Evolutionary conservation across 2,113 vertebrate genomes (phyloP).

Genomic region (Calidris pygmaea): DNA sequence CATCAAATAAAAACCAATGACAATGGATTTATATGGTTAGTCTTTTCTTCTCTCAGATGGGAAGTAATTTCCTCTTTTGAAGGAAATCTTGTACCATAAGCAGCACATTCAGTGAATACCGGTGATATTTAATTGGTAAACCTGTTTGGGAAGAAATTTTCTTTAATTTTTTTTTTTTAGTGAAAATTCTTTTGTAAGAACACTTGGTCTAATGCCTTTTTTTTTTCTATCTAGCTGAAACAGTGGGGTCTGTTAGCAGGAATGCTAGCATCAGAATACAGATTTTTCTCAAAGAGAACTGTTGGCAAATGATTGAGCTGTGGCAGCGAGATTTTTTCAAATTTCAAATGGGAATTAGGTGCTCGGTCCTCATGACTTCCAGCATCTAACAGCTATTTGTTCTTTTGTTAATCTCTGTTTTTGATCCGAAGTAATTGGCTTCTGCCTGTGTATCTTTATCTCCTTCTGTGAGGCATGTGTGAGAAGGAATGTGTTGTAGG

Average conservation of each 20-base stretch:
- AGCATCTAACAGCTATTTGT: background rate
- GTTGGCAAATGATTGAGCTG: background rate
- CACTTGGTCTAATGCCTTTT: background rate
- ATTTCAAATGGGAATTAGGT: background rate
- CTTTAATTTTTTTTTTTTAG: background rate
- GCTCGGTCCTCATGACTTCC: background rate
- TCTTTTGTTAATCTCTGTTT: background rate
- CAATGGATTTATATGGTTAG: background rate
- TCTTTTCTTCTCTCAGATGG: background rate
- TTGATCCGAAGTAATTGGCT: background rate
- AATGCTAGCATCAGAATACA: background rate
- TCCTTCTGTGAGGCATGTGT: background rate
- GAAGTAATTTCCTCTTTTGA: background rate
- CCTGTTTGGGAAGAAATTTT: background rate
- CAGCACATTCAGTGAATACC: background rate
- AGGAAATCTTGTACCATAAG: background rate
- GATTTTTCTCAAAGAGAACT: background rate
- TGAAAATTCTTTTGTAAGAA: background rate
- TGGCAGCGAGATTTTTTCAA: background rate
- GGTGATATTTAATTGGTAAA: background rate
- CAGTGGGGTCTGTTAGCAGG: background rate
- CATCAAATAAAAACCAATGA: background rate
- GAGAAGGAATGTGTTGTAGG: background rate
- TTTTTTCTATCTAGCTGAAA: background rate
- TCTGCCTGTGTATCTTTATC: background rate